Base-by-base conservation (phyloP, 1,140 invertebrate genomes). In the Drosophila sp. region DNA sequence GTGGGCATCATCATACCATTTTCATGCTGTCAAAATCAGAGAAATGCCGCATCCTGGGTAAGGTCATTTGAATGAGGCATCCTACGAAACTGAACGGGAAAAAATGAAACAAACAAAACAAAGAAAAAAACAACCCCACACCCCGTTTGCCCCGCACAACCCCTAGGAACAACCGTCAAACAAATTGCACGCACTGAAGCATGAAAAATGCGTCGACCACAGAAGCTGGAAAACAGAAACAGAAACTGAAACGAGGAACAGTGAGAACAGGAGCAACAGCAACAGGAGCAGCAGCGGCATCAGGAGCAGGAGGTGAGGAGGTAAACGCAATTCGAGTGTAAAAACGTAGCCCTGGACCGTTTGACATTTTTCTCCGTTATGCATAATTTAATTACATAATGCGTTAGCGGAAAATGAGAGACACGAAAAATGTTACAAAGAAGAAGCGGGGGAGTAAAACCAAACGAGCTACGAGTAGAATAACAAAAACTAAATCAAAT, bases 371-470 rank as follows among this genome's bases (percentile, higher is more conserved):
- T 77, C 65, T 70, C 44, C 44, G 82, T 66, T 81, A 64, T 78
- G 82, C 79, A 87, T 89, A 87, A 87, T 87, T 89, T 76, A 87
- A 87, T 87, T 89, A 86, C 73, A 79, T 70, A 81, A 87, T 72
- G 66, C 61, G 35, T 41, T 35, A 33, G 40, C 27, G 60, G 23
- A 61, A 35, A 58, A 50, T 50, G 44, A 50, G 44, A 50, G 23
- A 27, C 8, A 50, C 44, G n/a, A 4, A 47, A 2, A 50, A 27
- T 10, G 7, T 47, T 8, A 8, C 3, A 8, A 38, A 38, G 23
- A 3, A 50, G 8, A 27, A 27, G 2, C 23, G 23, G 44, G 44
- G 44, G 23, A 27, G 44, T 27, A 23, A 8, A 27, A 27, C 23
- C 5, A 47, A 47, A 25, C 2, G 10, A 27, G 44, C 23, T 25